These are phyloP conservation scores for Zosterops japonicus DNA, from an alignment of 2,113 vertebrate genomes.

Conservation along the genomic window DNA sequence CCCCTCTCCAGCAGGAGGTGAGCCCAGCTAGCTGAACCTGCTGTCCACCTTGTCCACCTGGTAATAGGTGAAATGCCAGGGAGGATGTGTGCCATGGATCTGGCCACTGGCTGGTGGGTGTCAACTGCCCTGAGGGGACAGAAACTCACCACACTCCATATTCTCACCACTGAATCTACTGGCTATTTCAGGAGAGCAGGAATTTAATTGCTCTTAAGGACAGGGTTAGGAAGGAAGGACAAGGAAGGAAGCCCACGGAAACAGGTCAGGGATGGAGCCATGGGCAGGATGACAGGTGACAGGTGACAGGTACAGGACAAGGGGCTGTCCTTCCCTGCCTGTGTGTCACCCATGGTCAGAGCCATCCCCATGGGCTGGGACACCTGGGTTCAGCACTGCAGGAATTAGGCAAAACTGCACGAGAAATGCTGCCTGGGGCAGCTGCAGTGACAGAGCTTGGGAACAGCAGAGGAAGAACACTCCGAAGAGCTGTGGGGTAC, in stretches of 20 bases:
- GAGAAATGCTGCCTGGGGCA: background rate
- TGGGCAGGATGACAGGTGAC: background rate
- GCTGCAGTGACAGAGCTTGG: fast-evolving
- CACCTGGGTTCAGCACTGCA: background rate
- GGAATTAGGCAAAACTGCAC: background rate
- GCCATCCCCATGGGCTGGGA: fast-evolving
- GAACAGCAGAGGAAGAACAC: background rate
- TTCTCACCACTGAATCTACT: background rate
- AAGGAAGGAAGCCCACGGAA: background rate
- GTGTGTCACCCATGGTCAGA: background rate
- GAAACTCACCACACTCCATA: background rate
- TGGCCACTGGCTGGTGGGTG: background rate
- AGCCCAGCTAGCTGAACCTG: background rate
- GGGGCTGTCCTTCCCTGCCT: background rate
- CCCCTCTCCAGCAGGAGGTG: background rate
- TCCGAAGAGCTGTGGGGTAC: background rate
- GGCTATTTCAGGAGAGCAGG: background rate
- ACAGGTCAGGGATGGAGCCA: background rate
- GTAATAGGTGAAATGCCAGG: background rate
- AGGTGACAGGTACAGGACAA: too few relatives aligned
- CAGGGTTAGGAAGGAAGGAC: background rate
- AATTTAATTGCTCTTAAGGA: background rate
- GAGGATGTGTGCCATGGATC: background rate
- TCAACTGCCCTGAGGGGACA: background rate
- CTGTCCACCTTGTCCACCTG: background rate